These are phyloP conservation scores for Platerodrilus igneus DNA, from an alignment of 2,888 invertebrate species.

Conservation along the genomic window DNA sequence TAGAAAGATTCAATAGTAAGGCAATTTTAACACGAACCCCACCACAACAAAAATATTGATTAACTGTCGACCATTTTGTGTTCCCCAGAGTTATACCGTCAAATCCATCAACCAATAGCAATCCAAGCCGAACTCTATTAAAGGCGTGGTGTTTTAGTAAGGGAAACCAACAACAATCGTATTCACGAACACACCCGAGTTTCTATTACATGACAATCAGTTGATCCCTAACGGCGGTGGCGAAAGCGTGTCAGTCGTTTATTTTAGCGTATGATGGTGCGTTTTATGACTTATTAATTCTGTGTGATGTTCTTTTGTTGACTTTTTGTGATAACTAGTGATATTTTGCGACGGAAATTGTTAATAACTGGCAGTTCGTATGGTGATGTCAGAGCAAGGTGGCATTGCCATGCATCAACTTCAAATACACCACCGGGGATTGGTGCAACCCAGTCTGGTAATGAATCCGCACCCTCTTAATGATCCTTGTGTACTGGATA, in stretches of 20 bases:
- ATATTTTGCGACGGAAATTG: slow-evolving; percentile 27
- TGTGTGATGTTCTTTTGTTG: slow-evolving; percentile 7
- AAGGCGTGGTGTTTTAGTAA: slow-evolving; percentile 31
- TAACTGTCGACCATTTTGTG: slow-evolving; percentile 48
- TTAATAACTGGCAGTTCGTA: slow-evolving; percentile 45
- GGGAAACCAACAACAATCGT: slow-evolving; percentile 29
- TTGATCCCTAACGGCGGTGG: slow-evolving; percentile 25
- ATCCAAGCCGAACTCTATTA: slow-evolving; percentile 14
- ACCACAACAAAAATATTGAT: slow-evolving; percentile 41
- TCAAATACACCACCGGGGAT: slow-evolving; percentile 54
- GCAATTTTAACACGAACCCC: slow-evolving; percentile 35
- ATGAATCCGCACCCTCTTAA: slow-evolving; percentile 52
- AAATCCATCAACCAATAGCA: slow-evolving; percentile 37
- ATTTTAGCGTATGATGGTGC: too few species aligned
- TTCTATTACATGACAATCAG: slow-evolving; percentile 26
- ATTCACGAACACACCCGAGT: slow-evolving; percentile 31
- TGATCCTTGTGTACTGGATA: slow-evolving; percentile 43
- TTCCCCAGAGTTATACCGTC: slow-evolving; percentile 36
- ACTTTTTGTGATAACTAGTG: slow-evolving; percentile 11
- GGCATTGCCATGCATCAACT: slow-evolving; percentile 62
- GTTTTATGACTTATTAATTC: slow-evolving; percentile 17
- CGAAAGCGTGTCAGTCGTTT: slow-evolving; percentile 28
- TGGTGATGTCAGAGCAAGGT: slow-evolving; percentile 64
- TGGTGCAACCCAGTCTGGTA: slow-evolving; percentile 58
- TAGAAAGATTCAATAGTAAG: too few species aligned